Percentiles rank a stretch among this genome's conserved stretches.
phyloP scores from a whole-genome alignment of 2,113 vertebrate species.

The Arvicanthis niloticus region DNA sequence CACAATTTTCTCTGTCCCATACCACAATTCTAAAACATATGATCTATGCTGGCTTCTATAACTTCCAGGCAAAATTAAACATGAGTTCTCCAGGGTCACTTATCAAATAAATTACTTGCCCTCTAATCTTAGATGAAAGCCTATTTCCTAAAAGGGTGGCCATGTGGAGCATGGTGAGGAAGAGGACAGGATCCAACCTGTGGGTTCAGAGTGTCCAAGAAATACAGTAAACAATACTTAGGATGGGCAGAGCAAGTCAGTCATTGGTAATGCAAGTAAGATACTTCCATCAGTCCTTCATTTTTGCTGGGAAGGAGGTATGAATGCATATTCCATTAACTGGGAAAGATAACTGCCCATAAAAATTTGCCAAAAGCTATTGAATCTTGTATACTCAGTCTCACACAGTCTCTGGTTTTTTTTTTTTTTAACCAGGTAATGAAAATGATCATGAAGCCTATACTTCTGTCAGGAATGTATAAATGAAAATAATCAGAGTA shows the following conservation, averaged over 20 bases:
- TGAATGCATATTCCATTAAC: neutral
- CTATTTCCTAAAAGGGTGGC: neutral
- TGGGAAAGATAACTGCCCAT: neutral
- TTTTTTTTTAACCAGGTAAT: neutral
- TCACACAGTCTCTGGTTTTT: neutral
- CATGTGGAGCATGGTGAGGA: neutral
- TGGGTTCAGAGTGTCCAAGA: neutral
- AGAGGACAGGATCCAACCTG: neutral
- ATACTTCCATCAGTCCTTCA: neutral
- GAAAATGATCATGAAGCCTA: neutral
- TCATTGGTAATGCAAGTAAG: neutral
- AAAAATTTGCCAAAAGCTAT: neutral
- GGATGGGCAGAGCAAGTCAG: neutral
- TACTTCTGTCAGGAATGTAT: neutral
- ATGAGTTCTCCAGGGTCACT: neutral
- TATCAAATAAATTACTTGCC: neutral
- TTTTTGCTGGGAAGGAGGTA: neutral
- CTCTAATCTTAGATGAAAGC: neutral
- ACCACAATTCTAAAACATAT: neutral
- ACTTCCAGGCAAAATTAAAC: neutral
- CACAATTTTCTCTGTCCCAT: neutral
- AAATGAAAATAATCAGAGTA: neutral
- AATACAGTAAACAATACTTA: neutral
- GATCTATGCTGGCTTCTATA: neutral
- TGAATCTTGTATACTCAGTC: neutral